Evolutionary conservation across 2,113 vertebrate genomes (phyloP).

Genomic region (Rhipidura dahli): DNA sequence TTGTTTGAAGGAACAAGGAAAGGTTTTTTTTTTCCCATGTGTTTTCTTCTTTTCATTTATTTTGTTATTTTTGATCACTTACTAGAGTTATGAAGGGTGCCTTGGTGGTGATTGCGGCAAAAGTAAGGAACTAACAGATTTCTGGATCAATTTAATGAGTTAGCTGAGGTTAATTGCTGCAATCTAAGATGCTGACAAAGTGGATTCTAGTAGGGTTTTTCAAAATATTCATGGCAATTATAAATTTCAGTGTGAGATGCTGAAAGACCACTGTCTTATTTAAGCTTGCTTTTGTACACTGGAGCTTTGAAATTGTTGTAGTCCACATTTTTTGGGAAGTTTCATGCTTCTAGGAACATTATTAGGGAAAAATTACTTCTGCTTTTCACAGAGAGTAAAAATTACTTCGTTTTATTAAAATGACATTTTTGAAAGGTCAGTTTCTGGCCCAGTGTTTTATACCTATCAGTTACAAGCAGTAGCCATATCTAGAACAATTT

Average conservation of each 20-base stretch:
- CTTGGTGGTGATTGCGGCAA: background rate
- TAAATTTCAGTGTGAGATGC: background rate
- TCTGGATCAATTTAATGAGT: background rate
- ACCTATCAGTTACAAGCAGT: background rate
- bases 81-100: background rate
- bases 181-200: background rate
- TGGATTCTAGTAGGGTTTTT: background rate
- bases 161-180: background rate
- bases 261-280: background rate
- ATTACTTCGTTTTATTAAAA: background rate
- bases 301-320: background rate
- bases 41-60: background rate
- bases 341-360: background rate
- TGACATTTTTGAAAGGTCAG: background rate
- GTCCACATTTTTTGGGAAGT: background rate
- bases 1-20: background rate
- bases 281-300: background rate
- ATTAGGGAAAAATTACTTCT: background rate
- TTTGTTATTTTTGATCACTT: background rate
- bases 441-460: background rate
- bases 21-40: rapidly evolving
- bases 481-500: background rate
- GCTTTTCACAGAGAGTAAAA: background rate
- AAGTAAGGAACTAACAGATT: background rate
- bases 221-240: background rate